phyloP scores from a whole-genome alignment of 2,113 vertebrate genomes.

The Ceyx margarethae region DNA sequence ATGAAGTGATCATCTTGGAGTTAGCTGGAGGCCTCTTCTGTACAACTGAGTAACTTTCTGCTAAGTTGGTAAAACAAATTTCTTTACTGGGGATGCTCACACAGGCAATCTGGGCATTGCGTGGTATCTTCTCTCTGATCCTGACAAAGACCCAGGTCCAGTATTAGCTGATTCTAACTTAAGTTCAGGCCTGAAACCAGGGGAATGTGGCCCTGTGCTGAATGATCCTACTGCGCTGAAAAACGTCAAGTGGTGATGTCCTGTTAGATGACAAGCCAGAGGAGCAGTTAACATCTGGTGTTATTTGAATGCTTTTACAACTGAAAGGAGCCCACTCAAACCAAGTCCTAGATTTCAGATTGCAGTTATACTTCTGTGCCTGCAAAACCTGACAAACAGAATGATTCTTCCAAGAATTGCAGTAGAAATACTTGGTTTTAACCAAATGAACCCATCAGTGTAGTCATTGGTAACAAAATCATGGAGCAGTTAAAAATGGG shows the following conservation, averaged over 20 bases:
- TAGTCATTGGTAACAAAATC: background rate
- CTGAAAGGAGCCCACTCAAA: background rate
- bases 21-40: background rate
- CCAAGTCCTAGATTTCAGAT: background rate
- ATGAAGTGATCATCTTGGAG: background rate
- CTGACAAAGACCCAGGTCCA: accelerated
- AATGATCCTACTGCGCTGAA: background rate
- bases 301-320: background rate
- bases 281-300: background rate
- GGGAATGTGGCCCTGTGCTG: background rate
- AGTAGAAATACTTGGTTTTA: background rate
- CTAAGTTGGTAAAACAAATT: background rate
- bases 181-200: background rate
- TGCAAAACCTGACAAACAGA: background rate
- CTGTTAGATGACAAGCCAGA: background rate
- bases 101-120: background rate
- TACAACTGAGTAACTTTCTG: background rate
- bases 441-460: background rate
- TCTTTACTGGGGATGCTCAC: background rate
- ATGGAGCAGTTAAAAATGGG: background rate
- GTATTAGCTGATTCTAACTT: background rate
- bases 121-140: background rate
- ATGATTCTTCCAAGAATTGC: background rate
- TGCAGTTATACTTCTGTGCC: background rate
- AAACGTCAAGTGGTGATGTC: background rate